These are phyloP conservation scores for Physocephala rufipes DNA, from an alignment of 2,888 invertebrate species.

Conservation along the genomic window DNA sequence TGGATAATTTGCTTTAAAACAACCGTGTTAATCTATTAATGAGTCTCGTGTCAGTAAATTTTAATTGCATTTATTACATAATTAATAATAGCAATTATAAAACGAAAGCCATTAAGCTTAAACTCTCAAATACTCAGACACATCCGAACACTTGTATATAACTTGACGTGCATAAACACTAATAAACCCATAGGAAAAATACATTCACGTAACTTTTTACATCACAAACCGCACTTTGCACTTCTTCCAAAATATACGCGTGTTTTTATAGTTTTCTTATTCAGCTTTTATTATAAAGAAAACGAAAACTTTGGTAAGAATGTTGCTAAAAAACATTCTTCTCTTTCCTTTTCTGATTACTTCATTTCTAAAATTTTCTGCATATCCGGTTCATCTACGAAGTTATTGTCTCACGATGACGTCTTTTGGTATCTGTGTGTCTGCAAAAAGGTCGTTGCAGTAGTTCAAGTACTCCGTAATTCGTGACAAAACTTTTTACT, in stretches of 20 bases:
- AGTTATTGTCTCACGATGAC: not conserved
- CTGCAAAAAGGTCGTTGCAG: not conserved
- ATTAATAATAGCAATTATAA: constrained; percentile 9
- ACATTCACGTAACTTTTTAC: not conserved
- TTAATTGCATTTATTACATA: constrained; percentile 24
- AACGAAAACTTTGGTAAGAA: too few species aligned
- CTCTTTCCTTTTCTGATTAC: not conserved
- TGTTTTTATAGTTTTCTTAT: too few species aligned
- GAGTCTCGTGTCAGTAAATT: not conserved
- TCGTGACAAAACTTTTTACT: constrained; percentile 18
- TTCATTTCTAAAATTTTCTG: constrained; percentile 6
- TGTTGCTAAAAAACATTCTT: too few species aligned
- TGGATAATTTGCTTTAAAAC: too few species aligned
- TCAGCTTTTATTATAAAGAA: too few species aligned
- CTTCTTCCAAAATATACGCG: not conserved
- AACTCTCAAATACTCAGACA: constrained; percentile 3
- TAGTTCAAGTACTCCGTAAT: constrained; percentile 2
- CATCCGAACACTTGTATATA: too few species aligned
- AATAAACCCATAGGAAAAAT: not conserved
- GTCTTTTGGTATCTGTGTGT: not conserved
- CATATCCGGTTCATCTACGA: constrained; percentile 18
- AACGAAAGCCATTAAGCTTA: constrained; percentile 1
- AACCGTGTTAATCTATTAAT: too few species aligned
- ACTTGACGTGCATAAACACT: not conserved
- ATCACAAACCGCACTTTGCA: not conserved